A percentile compares a stretch with the other conserved stretches of the same genome.
Evolutionary conservation across 2,797 vertebrate genomes (phyloP).

Genomic region (Pseudomugil tenellus): DNA sequence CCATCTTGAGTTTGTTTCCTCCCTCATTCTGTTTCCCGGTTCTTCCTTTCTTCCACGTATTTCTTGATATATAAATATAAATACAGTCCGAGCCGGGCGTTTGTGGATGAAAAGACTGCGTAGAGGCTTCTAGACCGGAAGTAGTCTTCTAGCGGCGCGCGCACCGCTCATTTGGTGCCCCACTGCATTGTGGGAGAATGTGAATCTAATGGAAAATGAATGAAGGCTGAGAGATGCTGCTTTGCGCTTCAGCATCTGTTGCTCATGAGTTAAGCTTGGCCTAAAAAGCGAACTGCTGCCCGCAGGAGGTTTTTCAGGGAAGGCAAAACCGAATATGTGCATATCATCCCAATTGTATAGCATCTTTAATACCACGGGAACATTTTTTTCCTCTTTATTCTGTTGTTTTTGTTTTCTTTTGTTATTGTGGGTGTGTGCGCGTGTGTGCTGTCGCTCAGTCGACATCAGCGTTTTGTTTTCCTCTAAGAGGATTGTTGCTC

Average conservation of each 20-base stretch:
- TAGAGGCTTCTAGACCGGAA: conserved; percentile 79
- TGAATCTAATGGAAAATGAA: conserved; percentile 74
- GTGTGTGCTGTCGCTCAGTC: conserved; percentile 97
- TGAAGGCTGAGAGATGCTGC: conserved; percentile 84
- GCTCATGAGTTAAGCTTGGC: conserved; percentile 61
- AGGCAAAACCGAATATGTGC: conserved; percentile 90
- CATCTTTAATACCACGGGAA: conserved; percentile 96
- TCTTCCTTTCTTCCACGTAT: conserved; percentile 50
- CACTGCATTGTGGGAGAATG: conserved; percentile 85
- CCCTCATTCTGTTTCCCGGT: conserved; percentile 71
- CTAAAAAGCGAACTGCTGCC: conserved; percentile 27
- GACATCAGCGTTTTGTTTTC: conserved; percentile 99
- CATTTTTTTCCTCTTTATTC: conserved; percentile 80
- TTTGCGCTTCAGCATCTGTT: conserved; percentile 58
- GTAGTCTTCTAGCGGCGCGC: conserved; percentile 74
- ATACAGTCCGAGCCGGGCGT: conserved; percentile 82
- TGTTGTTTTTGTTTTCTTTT: conserved; percentile 62
- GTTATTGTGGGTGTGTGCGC: conserved; percentile 62
- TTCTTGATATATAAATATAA: conserved; percentile 78
- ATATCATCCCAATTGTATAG: conserved; percentile 98
- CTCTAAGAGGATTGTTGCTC: conserved; percentile 99
- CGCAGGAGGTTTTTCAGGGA: conserved; percentile 59
- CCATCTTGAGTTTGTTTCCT: conserved; percentile 84
- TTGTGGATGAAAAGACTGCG: conserved; percentile 77
- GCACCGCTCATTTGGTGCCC: conserved; percentile 60